Evolutionary conservation across 2,797 vertebrate species (phyloP).

Genomic region (Thunnus albacares): DNA sequence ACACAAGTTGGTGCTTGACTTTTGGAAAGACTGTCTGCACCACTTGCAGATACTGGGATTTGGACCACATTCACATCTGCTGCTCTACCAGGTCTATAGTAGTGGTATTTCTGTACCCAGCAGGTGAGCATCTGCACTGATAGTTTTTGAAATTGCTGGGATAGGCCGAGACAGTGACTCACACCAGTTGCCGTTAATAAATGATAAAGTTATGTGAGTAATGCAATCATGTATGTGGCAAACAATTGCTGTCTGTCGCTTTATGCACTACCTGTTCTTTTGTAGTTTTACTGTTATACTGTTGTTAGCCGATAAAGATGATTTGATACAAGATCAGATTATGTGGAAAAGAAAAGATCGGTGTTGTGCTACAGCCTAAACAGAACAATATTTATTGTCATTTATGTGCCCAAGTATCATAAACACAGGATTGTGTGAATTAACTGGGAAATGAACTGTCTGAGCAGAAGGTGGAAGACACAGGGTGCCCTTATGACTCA

Average conservation of each 20-base stretch:
- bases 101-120: background rate
- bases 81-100: background rate
- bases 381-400: slow-evolving; percentile 6
- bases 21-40: background rate
- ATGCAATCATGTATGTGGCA: background rate
- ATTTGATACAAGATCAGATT: background rate
- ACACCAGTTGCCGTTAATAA: background rate
- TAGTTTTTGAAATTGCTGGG: background rate
- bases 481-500: slow-evolving; percentile 72
- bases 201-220: background rate
- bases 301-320: background rate
- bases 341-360: background rate
- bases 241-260: background rate
- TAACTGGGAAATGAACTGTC: slow-evolving; percentile 45
- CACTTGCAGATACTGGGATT: background rate
- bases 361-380: background rate
- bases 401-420: slow-evolving; percentile 1
- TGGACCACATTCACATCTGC: no score
- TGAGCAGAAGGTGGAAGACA: slow-evolving; percentile 73
- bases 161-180: background rate
- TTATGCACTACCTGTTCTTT: background rate
- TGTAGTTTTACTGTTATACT: background rate
- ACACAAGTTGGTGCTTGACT: background rate
- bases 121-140: background rate
- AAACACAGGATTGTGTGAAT: slow-evolving; percentile 34